Evolutionary conservation across 2,888 invertebrate genomes (phyloP), one percentile per base, ranked within the genome.

Genomic region (Drosophila falleni): DNA sequence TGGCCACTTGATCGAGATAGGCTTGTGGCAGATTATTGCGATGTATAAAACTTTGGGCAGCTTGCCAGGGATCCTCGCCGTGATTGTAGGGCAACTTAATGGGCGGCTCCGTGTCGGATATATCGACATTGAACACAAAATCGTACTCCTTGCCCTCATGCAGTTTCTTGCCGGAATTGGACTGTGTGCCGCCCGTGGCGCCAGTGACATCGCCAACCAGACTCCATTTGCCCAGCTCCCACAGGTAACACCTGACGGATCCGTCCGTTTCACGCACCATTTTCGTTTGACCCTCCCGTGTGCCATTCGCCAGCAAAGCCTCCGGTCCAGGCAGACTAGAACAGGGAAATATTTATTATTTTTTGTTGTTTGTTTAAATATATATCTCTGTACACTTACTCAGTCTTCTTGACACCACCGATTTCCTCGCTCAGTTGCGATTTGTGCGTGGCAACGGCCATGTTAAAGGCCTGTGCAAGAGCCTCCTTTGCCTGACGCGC

Each of bases 61-160:
- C 97, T 56, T 95, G 94, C 96, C 98, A 99, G 0, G 98, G 98
- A 93, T 99, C 98, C 80, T 99, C 97, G 19, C 94, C 95, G 68
- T 94, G 94, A 92, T 99, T 98, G 92, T 96, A 99, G 0, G 98
- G 98, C 74, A 99, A 93, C 91, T 99, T 98, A 16, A 98, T 93
- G 0, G 97, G 95, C 0, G 97, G 97, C 51, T 95, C 95, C 0
- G 97, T 97, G 89, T 98, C 98, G 89, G 98, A 97, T 61, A 99
- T 96, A 87, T 98, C 98, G n/a, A 99, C 97, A 77, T 95, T 96
- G 92, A 99, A 99, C 31, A 99, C 98, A 93, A 95, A 98, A 93
- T 99, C 99, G 90, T 98, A 99, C 89, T 97, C 96, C 74, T 97
- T 95, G 80, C 98, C 98, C 90, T 98, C 96, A 90, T 94, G 95